These are phyloP conservation scores for Chromis chromis DNA, from an alignment of 2,797 vertebrate genomes.

Conservation along the genomic window DNA sequence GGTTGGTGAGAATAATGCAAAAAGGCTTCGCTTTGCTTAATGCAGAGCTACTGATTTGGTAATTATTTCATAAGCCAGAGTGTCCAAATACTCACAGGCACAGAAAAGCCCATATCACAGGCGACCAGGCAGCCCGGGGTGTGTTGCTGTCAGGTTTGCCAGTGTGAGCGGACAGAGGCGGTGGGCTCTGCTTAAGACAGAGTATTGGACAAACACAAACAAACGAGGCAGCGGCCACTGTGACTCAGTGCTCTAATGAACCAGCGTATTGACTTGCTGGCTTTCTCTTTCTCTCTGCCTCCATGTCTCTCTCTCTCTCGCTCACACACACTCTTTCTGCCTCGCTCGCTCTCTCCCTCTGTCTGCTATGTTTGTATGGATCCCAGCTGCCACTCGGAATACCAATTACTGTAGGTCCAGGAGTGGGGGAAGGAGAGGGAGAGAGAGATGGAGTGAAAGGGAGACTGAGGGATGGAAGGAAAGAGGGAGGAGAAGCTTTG, in stretches of 20 bases:
- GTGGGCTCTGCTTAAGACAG: slow-evolving; percentile 85
- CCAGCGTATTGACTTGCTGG: slow-evolving; percentile 89
- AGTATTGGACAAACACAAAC: slow-evolving; percentile 90
- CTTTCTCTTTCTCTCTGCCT: slow-evolving; percentile 75
- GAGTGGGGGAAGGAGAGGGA: slow-evolving; percentile 71
- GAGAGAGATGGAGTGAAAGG: slow-evolving; percentile 23
- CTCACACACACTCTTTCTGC: slow-evolving; percentile 40
- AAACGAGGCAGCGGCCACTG: slow-evolving; percentile 87
- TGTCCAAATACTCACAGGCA: slow-evolving; percentile 58
- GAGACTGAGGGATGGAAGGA: slow-evolving; percentile 35
- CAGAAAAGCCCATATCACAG: slow-evolving; percentile 64
- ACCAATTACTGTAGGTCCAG: slow-evolving; percentile 86
- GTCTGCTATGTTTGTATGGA: slow-evolving; percentile 86
- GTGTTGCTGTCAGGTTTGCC: slow-evolving; percentile 81
- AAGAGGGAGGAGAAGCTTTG: slow-evolving; percentile 17
- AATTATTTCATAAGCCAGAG: slow-evolving; percentile 69
- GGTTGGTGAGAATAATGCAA: slow-evolving; percentile 31
- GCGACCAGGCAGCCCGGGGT: slow-evolving; percentile 66
- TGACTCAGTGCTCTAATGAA: slow-evolving; percentile 90
- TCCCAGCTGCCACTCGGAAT: slow-evolving; percentile 89
- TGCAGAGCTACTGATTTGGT: slow-evolving; percentile 63
- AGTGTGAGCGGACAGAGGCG: slow-evolving; percentile 77
- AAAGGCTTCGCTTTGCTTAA: slow-evolving; percentile 43
- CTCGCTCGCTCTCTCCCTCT: slow-evolving; percentile 55
- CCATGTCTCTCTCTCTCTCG: slow-evolving; percentile 62